Conservation (phyloP, 1,140 invertebrate species). For the Hypothenemus hampei region DNA sequence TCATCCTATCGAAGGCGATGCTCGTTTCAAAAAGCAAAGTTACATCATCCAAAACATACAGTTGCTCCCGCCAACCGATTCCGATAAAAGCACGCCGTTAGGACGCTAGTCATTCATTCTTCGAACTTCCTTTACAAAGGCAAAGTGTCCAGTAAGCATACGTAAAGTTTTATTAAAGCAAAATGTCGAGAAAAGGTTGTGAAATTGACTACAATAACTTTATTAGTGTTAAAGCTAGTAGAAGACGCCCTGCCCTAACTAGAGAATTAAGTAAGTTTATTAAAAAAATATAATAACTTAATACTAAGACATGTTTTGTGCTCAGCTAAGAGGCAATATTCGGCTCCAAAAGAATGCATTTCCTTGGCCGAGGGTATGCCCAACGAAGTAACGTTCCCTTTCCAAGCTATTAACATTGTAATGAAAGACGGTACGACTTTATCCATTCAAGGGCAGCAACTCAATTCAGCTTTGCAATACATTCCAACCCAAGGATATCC, state of each 20-base stretch:
- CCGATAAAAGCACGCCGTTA: background rate
- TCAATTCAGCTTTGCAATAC: conserved; percentile 66
- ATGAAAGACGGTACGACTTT: conserved; percentile 57
- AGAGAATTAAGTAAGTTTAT: conserved; percentile 43
- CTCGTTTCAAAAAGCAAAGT: background rate
- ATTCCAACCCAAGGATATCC: conserved; percentile 69
- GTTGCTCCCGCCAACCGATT: background rate
- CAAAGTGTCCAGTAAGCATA: background rate
- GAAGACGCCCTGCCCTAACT: conserved; percentile 42
- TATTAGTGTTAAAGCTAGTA: conserved; percentile 36
- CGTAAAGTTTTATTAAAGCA: background rate
- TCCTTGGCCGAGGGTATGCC: conserved; percentile 75
- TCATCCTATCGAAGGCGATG: conserved; percentile 9
- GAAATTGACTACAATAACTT: conserved; percentile 41
- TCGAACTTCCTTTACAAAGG: background rate
- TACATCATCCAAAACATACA: conserved; percentile 8
- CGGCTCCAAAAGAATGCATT: conserved; percentile 59
- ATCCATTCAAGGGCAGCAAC: conserved; percentile 52
- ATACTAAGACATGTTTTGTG: conserved; percentile 28
- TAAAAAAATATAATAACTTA: background rate
- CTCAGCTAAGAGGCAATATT: conserved; percentile 61
- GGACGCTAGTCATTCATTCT: conserved; percentile 12
- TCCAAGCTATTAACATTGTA: conserved; percentile 58
- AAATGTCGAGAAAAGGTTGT: conserved; percentile 6
- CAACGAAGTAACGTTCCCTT: conserved; percentile 71